Evolutionary conservation across 2,113 vertebrate species (phyloP), one percentile per base, ranked within the genome.

Genomic region (Neoarius graeffei): DNA sequence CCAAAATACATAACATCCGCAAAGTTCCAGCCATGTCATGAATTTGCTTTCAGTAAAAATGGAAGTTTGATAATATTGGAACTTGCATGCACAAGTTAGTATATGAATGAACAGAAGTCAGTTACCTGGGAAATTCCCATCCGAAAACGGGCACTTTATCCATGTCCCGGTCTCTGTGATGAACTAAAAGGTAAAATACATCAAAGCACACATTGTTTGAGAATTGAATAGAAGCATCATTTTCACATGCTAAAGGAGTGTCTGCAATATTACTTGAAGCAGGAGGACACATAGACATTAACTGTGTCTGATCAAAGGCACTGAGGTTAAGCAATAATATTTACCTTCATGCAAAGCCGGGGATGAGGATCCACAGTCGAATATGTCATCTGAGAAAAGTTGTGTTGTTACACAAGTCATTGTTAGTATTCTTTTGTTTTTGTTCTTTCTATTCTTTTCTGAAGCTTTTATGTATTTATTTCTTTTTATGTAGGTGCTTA

Each of bases 311-410:
- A 86, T 85, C 13, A 84, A 87, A 89, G 80, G 76, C 25, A 69
- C 8, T 6, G 35, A 81, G 35, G 19, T 69, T 23, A 11, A n/a
- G 52, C 19, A 27, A 60, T 5, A 88, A 74, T n/a, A 64, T 23
- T 94, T 96, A 97, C 97, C 96, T 97, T 97, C 92, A 98, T 93
- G 86, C 97, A 98, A 73, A 98, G 95, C 5, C 92, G 91, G 35
- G 96, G 96, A 79, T 97, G 96, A 79, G 96, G 95, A 87, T 97
- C 96, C 87, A 98, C 96, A 77, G 90, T 90, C 52, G 92, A 91
- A 91, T 96, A 98, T 76, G 90, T 93, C 23, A 97, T 92, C 97
- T 97, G 92, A 81, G 69, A 64, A 74, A 59, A 84, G 64, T 66
- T 57, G 71, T 64, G 35, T 85, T 67, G 60, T 79, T 60, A 80